Evolutionary conservation across 2,113 vertebrate genomes (phyloP).

Genomic region (Ranitomeya imitator): DNA sequence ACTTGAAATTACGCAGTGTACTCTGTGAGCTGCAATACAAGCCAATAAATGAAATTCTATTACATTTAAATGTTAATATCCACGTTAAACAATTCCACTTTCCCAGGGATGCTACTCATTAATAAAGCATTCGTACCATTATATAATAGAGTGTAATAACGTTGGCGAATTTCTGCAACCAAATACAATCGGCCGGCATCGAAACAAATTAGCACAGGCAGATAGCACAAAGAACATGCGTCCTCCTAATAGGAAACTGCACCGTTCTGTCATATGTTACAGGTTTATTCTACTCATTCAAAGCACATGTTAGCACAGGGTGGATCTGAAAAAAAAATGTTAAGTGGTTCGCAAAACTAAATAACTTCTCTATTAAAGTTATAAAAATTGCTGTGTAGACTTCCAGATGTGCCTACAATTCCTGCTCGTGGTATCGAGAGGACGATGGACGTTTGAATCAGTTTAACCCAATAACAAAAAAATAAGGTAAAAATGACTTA

Average conservation of each 20-base stretch:
- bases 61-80: background rate
- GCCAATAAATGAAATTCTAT: conserved; percentile 24
- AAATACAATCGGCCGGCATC: background rate
- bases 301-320: conserved; percentile 40
- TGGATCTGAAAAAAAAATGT: conserved; percentile 22
- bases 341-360: conserved; percentile 33
- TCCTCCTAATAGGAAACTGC: conserved; percentile 27
- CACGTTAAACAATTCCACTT: background rate
- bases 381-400: conserved; percentile 19
- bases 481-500: background rate
- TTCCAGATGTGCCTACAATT: conserved; percentile 8
- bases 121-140: background rate
- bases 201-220: conserved; percentile 6
- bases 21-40: background rate
- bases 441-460: background rate
- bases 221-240: conserved; percentile 12
- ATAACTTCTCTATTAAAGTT: conserved; percentile 4
- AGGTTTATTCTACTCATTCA: conserved; percentile 40
- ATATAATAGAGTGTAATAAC: conserved; percentile 13
- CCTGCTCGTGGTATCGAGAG: background rate
- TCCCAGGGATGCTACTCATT: background rate
- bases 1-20: conserved; percentile 12
- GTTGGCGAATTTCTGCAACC: background rate
- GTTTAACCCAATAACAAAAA: background rate
- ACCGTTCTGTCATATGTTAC: conserved; percentile 41